These are phyloP conservation scores for Priocnemis perturbator DNA, from an alignment of 2,888 invertebrate species.

Conservation along the genomic window DNA sequence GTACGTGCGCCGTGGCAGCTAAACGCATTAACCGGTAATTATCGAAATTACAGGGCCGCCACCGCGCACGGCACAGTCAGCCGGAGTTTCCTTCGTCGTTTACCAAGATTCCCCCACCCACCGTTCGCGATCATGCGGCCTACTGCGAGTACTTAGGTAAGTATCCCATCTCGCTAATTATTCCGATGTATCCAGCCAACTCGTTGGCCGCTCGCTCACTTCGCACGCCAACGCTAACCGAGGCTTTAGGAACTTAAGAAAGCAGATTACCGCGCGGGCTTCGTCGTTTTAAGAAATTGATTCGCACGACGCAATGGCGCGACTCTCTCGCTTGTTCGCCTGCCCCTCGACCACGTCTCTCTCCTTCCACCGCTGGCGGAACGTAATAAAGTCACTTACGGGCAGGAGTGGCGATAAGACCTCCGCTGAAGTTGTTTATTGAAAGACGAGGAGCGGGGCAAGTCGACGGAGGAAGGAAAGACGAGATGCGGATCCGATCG, in stretches of 20 bases:
- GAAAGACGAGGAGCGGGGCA: neutral
- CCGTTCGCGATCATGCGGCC: constrained; percentile 42
- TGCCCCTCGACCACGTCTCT: neutral
- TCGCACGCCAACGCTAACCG: neutral
- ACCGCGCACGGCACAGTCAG: constrained; percentile 38
- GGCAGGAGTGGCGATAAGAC: constrained; percentile 19
- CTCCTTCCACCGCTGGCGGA: neutral
- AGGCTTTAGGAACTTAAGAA: constrained; percentile 26
- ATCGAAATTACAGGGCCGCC: constrained; percentile 65
- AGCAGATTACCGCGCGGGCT: constrained; percentile 35
- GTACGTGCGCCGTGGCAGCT: constrained; percentile 58
- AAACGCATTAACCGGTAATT: constrained; percentile 68
- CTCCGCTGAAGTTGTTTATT: constrained; percentile 18
- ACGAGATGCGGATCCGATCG: constrained; percentile 25
- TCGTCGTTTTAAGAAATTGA: constrained; percentile 51
- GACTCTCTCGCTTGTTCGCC: neutral
- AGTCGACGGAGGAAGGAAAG: constrained; percentile 14
- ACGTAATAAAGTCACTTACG: constrained; percentile 28
- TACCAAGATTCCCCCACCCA: constrained; percentile 39
- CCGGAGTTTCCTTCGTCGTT: constrained; percentile 38
- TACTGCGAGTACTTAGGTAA: constrained; percentile 50
- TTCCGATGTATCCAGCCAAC: constrained; percentile 34
- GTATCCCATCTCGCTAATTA: constrained; percentile 60
- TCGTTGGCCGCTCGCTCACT: neutral
- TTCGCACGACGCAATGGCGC: constrained; percentile 2